A percentile compares a stretch with the other conserved stretches of the same genome.
phyloP scores from a whole-genome alignment of 2,888 invertebrate genomes.

The Xanthorhoe designata region DNA sequence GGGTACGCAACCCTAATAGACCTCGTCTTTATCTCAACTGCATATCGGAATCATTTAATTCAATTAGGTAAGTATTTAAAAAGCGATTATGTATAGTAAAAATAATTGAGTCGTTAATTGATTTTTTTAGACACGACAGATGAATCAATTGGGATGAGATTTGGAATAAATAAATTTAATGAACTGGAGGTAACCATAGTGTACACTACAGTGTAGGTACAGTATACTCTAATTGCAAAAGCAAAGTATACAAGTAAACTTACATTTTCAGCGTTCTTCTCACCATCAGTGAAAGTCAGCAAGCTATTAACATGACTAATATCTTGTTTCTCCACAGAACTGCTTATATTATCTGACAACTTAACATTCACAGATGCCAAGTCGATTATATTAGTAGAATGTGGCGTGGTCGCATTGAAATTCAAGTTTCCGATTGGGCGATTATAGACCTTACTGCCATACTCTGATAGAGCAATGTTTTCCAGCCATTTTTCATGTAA shows the following conservation, averaged over 20 bases:
- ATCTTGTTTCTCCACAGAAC: slow-evolving; percentile 76
- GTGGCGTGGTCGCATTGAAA: slow-evolving; percentile 74
- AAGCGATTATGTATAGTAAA: no score
- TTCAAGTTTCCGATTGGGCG: slow-evolving; percentile 81
- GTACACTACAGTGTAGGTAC: no score
- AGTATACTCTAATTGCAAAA: no score
- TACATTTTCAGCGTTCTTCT: slow-evolving; percentile 86
- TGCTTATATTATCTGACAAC: slow-evolving; percentile 86
- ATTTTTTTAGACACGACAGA: no score
- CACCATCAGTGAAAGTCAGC: slow-evolving; percentile 80
- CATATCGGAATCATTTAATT: no score
- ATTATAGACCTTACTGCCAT: slow-evolving; percentile 67
- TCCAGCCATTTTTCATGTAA: slow-evolving; percentile 80
- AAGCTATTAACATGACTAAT: slow-evolving; percentile 70
- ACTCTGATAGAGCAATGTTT: slow-evolving; percentile 76
- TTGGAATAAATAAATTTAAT: no score
- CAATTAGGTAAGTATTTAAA: no score
- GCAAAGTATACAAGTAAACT: slow-evolving; percentile 43
- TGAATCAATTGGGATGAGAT: no score
- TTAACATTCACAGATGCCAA: slow-evolving; percentile 86
- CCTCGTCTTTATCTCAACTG: no score
- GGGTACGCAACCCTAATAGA: no score
- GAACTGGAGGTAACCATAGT: no score
- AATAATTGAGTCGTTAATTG: no score
- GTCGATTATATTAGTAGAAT: slow-evolving; percentile 87